Evolutionary conservation across 2,888 invertebrate genomes (phyloP).

Genomic region (Crematogaster levior): DNA sequence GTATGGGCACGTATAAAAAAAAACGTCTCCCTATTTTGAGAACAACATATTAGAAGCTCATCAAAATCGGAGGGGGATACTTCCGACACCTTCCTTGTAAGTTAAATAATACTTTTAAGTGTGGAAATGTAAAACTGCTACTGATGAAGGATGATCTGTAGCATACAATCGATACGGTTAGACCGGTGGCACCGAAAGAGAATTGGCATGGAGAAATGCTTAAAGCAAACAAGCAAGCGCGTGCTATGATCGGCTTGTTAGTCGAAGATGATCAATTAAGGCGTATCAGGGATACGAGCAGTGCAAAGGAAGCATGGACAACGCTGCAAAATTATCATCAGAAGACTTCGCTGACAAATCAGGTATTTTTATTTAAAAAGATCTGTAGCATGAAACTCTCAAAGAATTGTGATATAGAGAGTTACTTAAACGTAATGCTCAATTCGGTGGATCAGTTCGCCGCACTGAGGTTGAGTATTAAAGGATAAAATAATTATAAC

Average conservation of each 20-base stretch:
- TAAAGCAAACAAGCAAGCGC: neutral
- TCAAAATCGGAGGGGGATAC: no score
- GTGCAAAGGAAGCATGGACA: slow-evolving; percentile 30
- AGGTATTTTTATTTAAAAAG: slow-evolving; percentile 10
- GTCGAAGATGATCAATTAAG: slow-evolving; percentile 37
- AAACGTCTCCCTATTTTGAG: no score
- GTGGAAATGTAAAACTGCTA: no score
- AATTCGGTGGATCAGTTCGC: slow-evolving; percentile 10
- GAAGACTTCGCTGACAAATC: slow-evolving; percentile 2
- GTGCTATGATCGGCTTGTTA: slow-evolving; percentile 23
- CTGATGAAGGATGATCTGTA: no score
- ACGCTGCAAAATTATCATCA: slow-evolving; percentile 24
- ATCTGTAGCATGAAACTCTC: slow-evolving; percentile 13
- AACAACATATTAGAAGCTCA: no score
- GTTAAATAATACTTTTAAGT: no score
- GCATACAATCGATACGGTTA: no score
- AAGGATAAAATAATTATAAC: slow-evolving; percentile 23
- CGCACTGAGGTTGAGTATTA: neutral
- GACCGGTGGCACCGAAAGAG: no score
- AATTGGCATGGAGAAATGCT: no score
- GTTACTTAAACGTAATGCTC: slow-evolving; percentile 13
- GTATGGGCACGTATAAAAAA: no score
- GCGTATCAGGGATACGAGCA: slow-evolving; percentile 13
- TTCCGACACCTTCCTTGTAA: no score
- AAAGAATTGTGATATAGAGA: slow-evolving; percentile 33